Evolutionary conservation across 2,113 vertebrate genomes (phyloP).

Genomic region (Pongo abelii): DNA sequence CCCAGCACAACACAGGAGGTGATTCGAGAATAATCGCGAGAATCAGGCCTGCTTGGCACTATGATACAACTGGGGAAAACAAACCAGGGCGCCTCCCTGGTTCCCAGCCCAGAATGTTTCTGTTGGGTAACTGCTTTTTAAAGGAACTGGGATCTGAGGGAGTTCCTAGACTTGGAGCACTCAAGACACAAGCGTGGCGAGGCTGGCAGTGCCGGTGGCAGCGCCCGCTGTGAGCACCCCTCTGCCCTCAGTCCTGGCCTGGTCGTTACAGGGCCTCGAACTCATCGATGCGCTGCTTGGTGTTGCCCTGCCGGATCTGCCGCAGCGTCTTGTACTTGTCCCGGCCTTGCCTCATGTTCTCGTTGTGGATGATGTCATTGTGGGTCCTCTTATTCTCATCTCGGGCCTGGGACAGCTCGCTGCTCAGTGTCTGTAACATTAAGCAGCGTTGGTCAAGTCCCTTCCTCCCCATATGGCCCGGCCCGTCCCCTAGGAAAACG

Average conservation of each 20-base stretch:
- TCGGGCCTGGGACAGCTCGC: slow-evolving; percentile 92
- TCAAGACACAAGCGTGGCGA: slow-evolving; percentile 71
- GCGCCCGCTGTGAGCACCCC: neutral
- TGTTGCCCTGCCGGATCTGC: slow-evolving; percentile 97
- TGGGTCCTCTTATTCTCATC: slow-evolving; percentile 94
- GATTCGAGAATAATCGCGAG: neutral
- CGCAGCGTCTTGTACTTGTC: slow-evolving; percentile 98
- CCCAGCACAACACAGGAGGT: neutral
- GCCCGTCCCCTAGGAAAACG: neutral
- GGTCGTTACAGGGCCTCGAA: slow-evolving; percentile 94
- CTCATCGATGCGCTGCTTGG: slow-evolving; percentile 98
- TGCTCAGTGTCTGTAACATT: slow-evolving; percentile 87
- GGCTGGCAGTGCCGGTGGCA: neutral
- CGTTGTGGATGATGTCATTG: slow-evolving; percentile 94
- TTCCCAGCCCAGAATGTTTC: neutral
- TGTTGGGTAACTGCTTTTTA: neutral
- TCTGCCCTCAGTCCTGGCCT: neutral
- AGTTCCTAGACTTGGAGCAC: slow-evolving; percentile 58
- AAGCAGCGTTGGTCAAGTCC: neutral
- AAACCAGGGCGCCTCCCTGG: neutral
- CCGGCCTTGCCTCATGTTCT: slow-evolving; percentile 92
- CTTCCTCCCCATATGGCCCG: neutral
- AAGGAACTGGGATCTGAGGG: slow-evolving; percentile 39
- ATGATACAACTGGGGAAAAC: slow-evolving; percentile 75
- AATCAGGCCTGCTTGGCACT: slow-evolving; percentile 86